These are phyloP conservation scores for Catagonus wagneri DNA, from an alignment of 2,113 vertebrate species.

Conservation along the genomic window DNA sequence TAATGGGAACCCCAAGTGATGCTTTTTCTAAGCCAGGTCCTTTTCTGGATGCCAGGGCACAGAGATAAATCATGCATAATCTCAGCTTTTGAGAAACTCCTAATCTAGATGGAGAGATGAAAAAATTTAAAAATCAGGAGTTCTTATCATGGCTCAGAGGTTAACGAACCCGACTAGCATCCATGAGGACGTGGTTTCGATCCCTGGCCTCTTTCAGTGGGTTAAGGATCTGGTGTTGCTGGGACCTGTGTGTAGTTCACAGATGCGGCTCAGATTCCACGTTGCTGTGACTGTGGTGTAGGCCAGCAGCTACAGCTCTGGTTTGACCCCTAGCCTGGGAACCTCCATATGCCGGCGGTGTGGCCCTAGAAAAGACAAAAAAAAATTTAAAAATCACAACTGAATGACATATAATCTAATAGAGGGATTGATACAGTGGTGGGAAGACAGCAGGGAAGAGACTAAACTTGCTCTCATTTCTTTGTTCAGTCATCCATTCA, in stretches of 20 bases:
- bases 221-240: too few species aligned
- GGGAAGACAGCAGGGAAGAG: neutral
- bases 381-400: slow-evolving; percentile 1
- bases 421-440: neutral
- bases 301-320: too few species aligned
- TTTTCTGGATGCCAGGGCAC: slow-evolving; percentile 41
- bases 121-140: slow-evolving; percentile 22
- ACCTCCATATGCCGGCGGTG: too few species aligned
- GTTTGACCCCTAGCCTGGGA: too few species aligned
- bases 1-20: neutral
- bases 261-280: too few species aligned
- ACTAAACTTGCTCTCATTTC: neutral
- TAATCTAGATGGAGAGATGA: neutral
- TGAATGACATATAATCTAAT: neutral
- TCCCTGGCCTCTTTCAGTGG: too few species aligned
- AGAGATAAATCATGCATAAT: neutral
- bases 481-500: neutral
- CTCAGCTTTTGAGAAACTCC: slow-evolving; percentile 17
- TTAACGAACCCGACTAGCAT: too few species aligned
- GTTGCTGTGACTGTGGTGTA: too few species aligned
- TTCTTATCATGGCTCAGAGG: too few species aligned
- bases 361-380: too few species aligned
- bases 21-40: neutral
- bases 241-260: too few species aligned
- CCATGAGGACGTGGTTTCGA: too few species aligned